Evolutionary conservation across 2,113 vertebrate species (phyloP).

Genomic region (Meles meles): DNA sequence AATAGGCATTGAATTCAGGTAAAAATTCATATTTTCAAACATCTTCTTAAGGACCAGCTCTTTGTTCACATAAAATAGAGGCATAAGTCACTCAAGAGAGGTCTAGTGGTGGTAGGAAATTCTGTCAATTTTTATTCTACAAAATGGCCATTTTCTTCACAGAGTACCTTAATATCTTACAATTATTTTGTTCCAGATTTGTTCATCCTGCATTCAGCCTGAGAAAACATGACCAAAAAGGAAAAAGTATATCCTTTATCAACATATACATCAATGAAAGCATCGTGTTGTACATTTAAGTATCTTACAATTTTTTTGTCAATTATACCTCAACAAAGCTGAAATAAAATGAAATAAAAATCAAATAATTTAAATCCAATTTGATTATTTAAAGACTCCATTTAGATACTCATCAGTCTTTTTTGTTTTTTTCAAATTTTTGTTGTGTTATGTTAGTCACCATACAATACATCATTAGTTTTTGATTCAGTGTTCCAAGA

Average conservation of each 20-base stretch:
- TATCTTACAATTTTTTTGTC: not conserved
- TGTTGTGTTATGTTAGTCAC: too few species aligned
- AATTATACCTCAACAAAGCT: not conserved
- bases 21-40: not conserved
- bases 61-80: not conserved
- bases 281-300: not conserved
- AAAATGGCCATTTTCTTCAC: not conserved
- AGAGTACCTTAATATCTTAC: not conserved
- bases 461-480: too few species aligned
- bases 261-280: too few species aligned
- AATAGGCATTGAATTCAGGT: not conserved
- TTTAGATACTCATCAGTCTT: not conserved
- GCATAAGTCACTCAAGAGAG: not conserved
- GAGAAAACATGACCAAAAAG: not conserved
- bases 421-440: too few species aligned
- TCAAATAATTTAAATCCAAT: not conserved
- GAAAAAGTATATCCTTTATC: not conserved
- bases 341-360: not conserved
- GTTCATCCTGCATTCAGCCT: not conserved
- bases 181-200: not conserved
- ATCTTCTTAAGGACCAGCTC: not conserved
- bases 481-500: too few species aligned
- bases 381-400: not conserved
- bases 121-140: not conserved
- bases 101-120: not conserved